A percentile compares a stretch with the other conserved stretches of the same genome.
These are phyloP conservation scores for Brenthis daphne DNA, from an alignment of 2,888 invertebrate species.

Conservation along the genomic window DNA sequence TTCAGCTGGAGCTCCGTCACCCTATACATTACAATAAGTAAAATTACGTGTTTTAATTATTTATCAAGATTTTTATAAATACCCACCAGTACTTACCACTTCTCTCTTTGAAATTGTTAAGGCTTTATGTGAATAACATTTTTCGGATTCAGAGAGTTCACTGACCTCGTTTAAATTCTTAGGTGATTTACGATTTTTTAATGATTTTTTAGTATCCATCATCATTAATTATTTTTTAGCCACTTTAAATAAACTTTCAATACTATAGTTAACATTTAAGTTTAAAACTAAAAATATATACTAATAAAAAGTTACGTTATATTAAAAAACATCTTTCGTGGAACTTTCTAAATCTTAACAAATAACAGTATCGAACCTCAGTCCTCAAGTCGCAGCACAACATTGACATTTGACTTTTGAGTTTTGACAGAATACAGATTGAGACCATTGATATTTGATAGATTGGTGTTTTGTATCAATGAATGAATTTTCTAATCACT, in stretches of 20 bases:
- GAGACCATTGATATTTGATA: too few species aligned
- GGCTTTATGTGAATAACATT: constrained; percentile 50
- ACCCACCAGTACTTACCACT: constrained; percentile 50
- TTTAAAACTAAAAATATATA: not conserved
- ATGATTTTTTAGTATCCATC: constrained; percentile 50
- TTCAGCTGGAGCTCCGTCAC: constrained; percentile 52
- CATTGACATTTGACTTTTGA: not conserved
- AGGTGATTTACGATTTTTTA: constrained; percentile 52
- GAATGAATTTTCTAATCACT: too few species aligned
- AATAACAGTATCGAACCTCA: not conserved
- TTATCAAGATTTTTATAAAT: constrained; percentile 17
- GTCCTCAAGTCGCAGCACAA: not conserved
- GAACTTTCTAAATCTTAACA: constrained; percentile 16
- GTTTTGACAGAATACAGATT: too few species aligned
- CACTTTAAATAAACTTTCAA: not conserved
- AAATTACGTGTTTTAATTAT: not conserved
- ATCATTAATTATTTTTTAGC: constrained; percentile 5
- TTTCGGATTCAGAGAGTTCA: constrained; percentile 50
- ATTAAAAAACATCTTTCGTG: constrained; percentile 11
- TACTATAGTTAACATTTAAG: not conserved
- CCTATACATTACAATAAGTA: constrained; percentile 42
- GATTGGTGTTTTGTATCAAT: too few species aligned
- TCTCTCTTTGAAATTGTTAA: constrained; percentile 47
- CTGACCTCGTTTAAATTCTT: constrained; percentile 64
- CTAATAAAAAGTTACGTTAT: not conserved